A percentile compares a stretch with the other conserved stretches of the same genome.
These are phyloP conservation scores for Cataglyphis hispanica DNA, from an alignment of 1,140 invertebrate genomes.

Conservation along the genomic window DNA sequence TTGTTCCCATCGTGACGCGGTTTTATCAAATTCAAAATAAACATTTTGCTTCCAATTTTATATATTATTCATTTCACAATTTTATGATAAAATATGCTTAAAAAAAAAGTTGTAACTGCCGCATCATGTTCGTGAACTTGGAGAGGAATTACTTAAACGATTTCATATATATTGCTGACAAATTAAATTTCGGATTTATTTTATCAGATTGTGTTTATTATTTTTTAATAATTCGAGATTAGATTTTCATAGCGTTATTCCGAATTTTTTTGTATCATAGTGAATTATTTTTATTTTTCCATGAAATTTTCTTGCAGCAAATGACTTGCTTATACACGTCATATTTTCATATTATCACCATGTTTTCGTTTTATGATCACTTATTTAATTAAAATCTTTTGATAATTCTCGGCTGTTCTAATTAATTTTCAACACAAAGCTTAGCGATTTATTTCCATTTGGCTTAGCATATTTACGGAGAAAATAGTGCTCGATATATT, in stretches of 20 bases:
- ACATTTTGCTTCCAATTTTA: constrained; percentile 28
- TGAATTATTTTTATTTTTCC: background rate
- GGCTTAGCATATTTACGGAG: background rate
- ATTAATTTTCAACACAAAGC: constrained; percentile 45
- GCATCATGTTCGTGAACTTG: background rate
- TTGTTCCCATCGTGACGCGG: constrained; percentile 23
- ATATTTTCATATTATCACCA: constrained; percentile 4
- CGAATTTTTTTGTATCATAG: background rate
- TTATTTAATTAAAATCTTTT: constrained; percentile 57
- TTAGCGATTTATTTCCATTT: constrained; percentile 51
- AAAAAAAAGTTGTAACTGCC: background rate
- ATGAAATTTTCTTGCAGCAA: background rate
- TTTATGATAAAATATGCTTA: background rate
- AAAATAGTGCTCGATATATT: constrained; percentile 47
- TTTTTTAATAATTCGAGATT: background rate
- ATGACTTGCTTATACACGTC: background rate
- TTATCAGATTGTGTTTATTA: background rate
- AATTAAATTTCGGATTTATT: background rate
- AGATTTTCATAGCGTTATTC: background rate
- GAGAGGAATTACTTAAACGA: background rate
- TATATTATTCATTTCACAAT: background rate
- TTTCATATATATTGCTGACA: background rate
- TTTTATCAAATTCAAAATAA: constrained; percentile 42
- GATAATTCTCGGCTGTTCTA: constrained; percentile 26
- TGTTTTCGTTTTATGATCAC: constrained; percentile 14